Conservation (phyloP, 2,113 vertebrate genomes). For the Lagopus leucura region DNA sequence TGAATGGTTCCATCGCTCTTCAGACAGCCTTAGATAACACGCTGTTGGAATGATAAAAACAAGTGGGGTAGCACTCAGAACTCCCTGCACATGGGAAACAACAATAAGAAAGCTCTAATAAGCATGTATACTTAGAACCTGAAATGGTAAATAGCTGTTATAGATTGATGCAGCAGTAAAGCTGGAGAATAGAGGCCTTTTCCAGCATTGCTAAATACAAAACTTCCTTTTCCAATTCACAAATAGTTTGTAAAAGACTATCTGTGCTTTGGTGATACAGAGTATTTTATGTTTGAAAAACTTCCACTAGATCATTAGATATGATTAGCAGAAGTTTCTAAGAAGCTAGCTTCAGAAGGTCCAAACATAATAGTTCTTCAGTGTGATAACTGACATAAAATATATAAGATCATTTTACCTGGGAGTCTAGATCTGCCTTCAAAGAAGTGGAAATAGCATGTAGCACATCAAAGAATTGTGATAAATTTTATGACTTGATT, state of each 20-base stretch:
- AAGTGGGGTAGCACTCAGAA: slow-evolving; percentile 89
- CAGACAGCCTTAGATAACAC: slow-evolving; percentile 89
- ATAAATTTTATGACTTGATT: not conserved
- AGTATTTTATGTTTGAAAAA: not conserved
- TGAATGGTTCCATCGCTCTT: slow-evolving; percentile 83
- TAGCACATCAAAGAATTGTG: not conserved
- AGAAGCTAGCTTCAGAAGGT: not conserved
- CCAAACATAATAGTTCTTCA: not conserved
- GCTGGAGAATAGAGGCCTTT: not conserved
- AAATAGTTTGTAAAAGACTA: not conserved
- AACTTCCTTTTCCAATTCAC: not conserved
- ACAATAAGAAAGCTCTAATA: slow-evolving; percentile 6
- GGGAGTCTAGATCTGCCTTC: not conserved
- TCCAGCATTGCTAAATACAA: not conserved
- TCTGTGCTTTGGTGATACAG: not conserved
- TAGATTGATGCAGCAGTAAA: not conserved
- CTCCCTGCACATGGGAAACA: slow-evolving; percentile 81
- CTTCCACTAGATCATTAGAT: not conserved
- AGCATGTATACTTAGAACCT: not conserved
- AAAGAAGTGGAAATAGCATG: not conserved
- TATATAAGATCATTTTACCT: not conserved
- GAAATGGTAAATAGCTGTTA: not conserved
- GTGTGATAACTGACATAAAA: not conserved
- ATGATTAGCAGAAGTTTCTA: not conserved
- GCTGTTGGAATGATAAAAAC: slow-evolving; percentile 95